Percentiles rank a stretch among this genome's conserved stretches.
phyloP scores from a whole-genome alignment of 2,797 vertebrate genomes.

The Cirrhinus mrigala region DNA sequence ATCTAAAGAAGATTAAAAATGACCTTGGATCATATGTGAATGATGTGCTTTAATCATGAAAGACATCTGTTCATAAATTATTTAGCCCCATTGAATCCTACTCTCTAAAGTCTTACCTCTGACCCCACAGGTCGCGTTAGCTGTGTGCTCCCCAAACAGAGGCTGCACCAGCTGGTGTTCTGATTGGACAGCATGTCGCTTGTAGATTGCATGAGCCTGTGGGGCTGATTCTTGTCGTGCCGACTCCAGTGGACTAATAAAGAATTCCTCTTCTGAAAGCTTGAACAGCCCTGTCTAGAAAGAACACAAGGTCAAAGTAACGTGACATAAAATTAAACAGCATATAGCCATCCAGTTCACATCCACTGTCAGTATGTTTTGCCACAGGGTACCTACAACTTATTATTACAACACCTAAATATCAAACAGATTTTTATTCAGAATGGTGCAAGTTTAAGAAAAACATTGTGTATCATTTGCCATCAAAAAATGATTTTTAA shows the following conservation, averaged over 20 bases:
- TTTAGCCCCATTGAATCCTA: neutral
- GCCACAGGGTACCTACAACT: neutral
- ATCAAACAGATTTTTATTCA: neutral
- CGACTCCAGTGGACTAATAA: conserved; percentile 87
- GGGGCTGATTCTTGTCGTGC: conserved; percentile 61
- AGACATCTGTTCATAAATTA: neutral
- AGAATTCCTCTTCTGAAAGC: conserved; percentile 88
- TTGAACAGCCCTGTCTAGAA: conserved; percentile 89
- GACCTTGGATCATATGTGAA: conserved; percentile 2
- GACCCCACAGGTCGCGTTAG: conserved; percentile 79
- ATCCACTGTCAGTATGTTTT: neutral
- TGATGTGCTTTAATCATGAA: neutral
- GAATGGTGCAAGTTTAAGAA: neutral
- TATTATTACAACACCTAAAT: neutral
- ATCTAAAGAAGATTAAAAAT: conserved; percentile 65
- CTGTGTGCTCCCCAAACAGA: conserved; percentile 61
- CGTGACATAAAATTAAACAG: conserved; percentile 21
- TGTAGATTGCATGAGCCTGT: conserved; percentile 90
- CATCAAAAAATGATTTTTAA: too few species aligned
- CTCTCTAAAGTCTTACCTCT: conserved; percentile 74
- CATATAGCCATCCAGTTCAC: neutral
- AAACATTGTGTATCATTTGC: neutral
- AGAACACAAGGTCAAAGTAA: conserved; percentile 30
- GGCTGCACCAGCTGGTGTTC: conserved; percentile 59
- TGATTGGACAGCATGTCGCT: conserved; percentile 73